Base-by-base conservation (phyloP, 2,888 invertebrate genomes). In the Andrena dorsata region DNA sequence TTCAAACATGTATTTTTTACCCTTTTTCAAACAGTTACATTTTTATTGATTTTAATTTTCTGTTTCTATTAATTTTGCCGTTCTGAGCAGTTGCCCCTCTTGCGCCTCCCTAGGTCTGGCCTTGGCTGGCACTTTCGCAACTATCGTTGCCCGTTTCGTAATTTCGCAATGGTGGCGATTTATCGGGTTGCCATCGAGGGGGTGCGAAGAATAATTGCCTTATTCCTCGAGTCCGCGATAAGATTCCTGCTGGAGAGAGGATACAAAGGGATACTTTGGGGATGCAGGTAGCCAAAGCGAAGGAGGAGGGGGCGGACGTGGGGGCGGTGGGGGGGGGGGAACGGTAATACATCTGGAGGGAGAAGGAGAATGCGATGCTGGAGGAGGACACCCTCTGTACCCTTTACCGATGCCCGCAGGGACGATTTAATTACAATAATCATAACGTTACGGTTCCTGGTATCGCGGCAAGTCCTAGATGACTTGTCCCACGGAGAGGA, bases 361-460 rank as follows among this genome's bases (percentile, higher is more conserved):
- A 73, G 74, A 60, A 49, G 77, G 41, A 71, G 69, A 71, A 82
- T 60, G 66, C 41, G 51, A 72, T 63, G 56, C 23, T 53, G 75
- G 64, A 35, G 77, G 68, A 76, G 51, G 80, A 76, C 28, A 75
- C 82, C 74, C 79, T 82, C 70, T 76, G 79, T 83, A 80, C 68
- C 80, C 80, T 80, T 83, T 81, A 79, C 75, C 65, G 61, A 74
- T 84, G 80, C 85, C 86, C 58, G 72, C 63, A 76, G 90, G 89
- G 90, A 90, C 90, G 89, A 91, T 92, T 92, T 93, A 93, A 93
- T 93, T 93, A 93, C 92, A 93, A 93, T 93, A 93, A 93, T 93
- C 91, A 91, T 88, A 88, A 81, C 88, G 84, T 88, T 86, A 87
- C 84, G 88, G 89, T 90, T 92, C 92, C 88, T 76, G 88, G 92